These are phyloP conservation scores for Lipotes vexillifer DNA, from an alignment of 2,113 vertebrate species.

Conservation along the genomic window DNA sequence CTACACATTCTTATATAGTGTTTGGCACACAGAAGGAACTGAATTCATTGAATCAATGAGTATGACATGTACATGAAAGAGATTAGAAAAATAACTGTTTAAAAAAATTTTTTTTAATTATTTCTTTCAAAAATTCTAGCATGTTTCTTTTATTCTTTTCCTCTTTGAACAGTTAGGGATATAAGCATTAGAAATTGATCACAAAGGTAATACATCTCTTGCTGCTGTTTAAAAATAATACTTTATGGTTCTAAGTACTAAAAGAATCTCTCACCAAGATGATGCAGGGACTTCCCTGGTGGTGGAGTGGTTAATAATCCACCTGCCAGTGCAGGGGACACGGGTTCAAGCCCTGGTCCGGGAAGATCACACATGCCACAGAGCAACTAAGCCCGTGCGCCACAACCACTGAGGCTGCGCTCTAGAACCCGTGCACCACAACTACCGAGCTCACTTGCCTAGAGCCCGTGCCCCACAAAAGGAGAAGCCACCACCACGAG, in stretches of 20 bases:
- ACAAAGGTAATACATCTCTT: neutral
- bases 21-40: neutral
- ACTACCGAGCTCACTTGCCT: no score
- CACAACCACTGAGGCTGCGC: no score
- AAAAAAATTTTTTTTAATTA: neutral
- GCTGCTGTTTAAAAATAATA: neutral
- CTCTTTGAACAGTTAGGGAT: neutral
- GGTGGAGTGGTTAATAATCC: no score
- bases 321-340: no score
- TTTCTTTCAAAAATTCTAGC: neutral
- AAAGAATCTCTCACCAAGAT: neutral
- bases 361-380: no score
- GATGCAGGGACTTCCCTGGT: neutral
- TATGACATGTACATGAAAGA: neutral
- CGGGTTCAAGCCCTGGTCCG: no score
- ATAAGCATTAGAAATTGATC: neutral
- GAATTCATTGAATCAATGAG: neutral
- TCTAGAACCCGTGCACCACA: no score
- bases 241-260: neutral
- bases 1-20: neutral
- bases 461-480: no score
- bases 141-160: neutral
- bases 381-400: no score
- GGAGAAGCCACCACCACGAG: no score
- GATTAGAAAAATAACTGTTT: neutral